Conservation (phyloP, 1,140 invertebrate species). For the Zaprionus tsacasi region DNA sequence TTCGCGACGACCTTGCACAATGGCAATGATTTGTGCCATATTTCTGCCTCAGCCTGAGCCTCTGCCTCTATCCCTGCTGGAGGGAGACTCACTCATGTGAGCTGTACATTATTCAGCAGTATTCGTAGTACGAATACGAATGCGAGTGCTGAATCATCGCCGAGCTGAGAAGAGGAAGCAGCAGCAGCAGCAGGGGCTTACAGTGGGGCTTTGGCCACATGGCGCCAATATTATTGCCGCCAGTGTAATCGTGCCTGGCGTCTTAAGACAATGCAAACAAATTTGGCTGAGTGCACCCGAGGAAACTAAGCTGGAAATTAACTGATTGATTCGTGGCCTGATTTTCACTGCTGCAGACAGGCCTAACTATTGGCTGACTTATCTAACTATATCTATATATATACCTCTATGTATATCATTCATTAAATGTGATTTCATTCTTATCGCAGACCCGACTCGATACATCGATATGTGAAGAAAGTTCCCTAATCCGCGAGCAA, state of each 20-base stretch:
- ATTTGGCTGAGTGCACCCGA: slow-evolving; percentile 48
- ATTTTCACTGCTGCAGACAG: slow-evolving; percentile 2
- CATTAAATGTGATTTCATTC: slow-evolving; percentile 59
- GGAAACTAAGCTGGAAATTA: slow-evolving; percentile 46
- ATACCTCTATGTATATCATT: slow-evolving; percentile 40
- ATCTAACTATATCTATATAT: slow-evolving; percentile 15
- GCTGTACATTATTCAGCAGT: slow-evolving; percentile 50
- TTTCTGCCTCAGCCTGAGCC: slow-evolving; percentile 16
- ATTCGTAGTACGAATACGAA: slow-evolving; percentile 22
- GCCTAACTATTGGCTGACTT: background rate
- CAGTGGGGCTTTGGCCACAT: slow-evolving; percentile 50
- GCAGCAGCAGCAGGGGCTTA: slow-evolving; percentile 14
- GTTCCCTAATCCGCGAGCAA: slow-evolving; percentile 67
- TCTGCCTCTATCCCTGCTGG: background rate
- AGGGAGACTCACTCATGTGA: slow-evolving; percentile 18
- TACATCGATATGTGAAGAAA: slow-evolving; percentile 70
- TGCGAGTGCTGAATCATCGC: slow-evolving; percentile 54
- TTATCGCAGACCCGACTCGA: slow-evolving; percentile 38
- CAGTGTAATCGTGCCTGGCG: slow-evolving; percentile 41
- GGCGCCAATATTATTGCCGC: slow-evolving; percentile 56
- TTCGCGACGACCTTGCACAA: slow-evolving; percentile 48
- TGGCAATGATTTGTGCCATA: slow-evolving; percentile 50
- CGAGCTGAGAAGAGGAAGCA: background rate
- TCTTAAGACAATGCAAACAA: slow-evolving; percentile 42
- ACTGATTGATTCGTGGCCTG: slow-evolving; percentile 68